Evolutionary conservation across 2,113 vertebrate genomes (phyloP).

Genomic region (Octodon degus): DNA sequence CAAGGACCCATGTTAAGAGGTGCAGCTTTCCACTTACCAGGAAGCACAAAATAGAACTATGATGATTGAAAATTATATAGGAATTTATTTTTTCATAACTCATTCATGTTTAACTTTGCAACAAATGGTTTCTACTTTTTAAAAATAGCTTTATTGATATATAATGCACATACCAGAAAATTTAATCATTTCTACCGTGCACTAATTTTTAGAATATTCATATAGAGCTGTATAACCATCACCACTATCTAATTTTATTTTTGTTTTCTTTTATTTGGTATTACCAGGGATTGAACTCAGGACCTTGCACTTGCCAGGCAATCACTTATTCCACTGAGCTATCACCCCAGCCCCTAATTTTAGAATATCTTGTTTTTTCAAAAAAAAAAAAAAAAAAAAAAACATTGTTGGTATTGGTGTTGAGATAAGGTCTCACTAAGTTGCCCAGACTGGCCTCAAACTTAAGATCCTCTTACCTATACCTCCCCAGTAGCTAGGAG

Average conservation of each 20-base stretch:
- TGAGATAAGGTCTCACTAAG: not conserved
- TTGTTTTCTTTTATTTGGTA: not conserved
- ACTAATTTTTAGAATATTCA: not conserved
- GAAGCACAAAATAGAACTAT: not conserved
- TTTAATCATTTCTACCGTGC: not conserved
- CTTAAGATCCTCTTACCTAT: not conserved
- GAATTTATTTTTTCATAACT: not conserved
- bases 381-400: no score
- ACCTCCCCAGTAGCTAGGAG: not conserved
- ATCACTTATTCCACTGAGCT: no score
- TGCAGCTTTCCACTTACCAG: not conserved
- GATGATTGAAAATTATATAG: not conserved
- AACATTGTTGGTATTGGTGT: not conserved
- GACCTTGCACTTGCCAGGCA: no score
- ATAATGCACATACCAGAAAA: not conserved
- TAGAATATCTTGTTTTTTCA: not conserved
- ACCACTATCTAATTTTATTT: not conserved
- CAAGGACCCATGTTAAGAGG: not conserved
- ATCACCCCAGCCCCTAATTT: not conserved
- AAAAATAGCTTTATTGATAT: not conserved
- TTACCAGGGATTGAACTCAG: no score
- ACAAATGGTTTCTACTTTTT: slow-evolving; percentile 6
- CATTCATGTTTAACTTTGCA: not conserved
- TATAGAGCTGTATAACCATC: not conserved
- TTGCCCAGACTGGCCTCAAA: not conserved